Percentiles rank a stretch among this genome's conserved stretches.
Evolutionary conservation across 1,140 invertebrate genomes (phyloP).

Genomic region (Temnothorax nylanderi): DNA sequence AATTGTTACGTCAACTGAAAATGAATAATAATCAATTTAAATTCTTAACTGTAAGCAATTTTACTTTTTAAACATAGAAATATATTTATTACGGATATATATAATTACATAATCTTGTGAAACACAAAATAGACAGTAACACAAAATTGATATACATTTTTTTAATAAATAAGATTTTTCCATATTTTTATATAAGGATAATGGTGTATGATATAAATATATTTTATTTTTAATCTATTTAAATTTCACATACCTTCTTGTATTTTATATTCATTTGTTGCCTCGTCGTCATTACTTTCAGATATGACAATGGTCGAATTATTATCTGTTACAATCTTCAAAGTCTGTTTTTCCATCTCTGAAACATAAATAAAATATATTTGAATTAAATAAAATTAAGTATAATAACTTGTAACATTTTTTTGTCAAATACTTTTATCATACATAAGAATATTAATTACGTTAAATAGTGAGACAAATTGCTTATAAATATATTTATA

Average conservation of each 20-base stretch:
- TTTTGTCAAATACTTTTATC: too few species aligned
- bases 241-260: neutral
- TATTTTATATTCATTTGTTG: neutral
- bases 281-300: neutral
- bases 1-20: neutral
- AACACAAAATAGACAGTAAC: neutral
- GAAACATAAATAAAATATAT: slow-evolving; percentile 11
- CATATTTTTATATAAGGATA: neutral
- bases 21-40: neutral
- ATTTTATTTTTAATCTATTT: neutral
- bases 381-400: too few species aligned
- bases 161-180: neutral
- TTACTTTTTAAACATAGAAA: neutral
- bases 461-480: too few species aligned
- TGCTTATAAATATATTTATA: too few species aligned
- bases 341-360: neutral
- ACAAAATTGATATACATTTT: neutral
- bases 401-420: too few species aligned
- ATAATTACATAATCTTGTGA: neutral
- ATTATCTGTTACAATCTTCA: neutral
- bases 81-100: neutral
- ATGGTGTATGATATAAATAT: neutral
- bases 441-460: too few species aligned
- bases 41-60: neutral
- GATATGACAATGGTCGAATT: neutral